Percentiles rank a stretch among this genome's conserved stretches.
Conservation (phyloP, 2,888 invertebrate species). For the Copidosoma aretas region DNA sequence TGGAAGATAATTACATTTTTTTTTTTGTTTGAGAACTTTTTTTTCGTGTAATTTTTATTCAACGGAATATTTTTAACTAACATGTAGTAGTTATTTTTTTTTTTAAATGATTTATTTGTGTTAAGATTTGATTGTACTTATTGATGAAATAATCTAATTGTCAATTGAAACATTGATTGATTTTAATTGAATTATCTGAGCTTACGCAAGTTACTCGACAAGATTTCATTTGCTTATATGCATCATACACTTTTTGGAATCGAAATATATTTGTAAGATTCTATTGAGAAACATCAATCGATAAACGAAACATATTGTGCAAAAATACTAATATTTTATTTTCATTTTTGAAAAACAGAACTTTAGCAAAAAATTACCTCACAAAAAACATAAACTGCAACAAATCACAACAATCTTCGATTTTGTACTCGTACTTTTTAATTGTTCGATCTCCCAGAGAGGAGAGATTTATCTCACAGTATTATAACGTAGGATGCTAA, state of each 20-base stretch:
- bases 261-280: not conserved
- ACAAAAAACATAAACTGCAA: not conserved
- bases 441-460: slow-evolving; percentile 13
- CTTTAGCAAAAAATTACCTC: too few relatives aligned
- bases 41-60: slow-evolving; percentile 3
- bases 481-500: slow-evolving; percentile 40
- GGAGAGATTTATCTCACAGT: slow-evolving; percentile 32
- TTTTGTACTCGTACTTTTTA: slow-evolving; percentile 8
- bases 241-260: not conserved
- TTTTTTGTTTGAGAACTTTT: slow-evolving; percentile 7
- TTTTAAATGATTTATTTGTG: not conserved
- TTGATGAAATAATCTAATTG: not conserved
- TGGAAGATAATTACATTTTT: slow-evolving; percentile 2
- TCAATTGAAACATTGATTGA: not conserved
- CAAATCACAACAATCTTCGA: slow-evolving; percentile 12
- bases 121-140: not conserved
- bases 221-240: not conserved
- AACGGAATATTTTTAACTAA: not conserved
- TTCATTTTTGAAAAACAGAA: not conserved
- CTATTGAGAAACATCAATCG: not conserved
- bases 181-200: too few relatives aligned
- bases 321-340: not conserved
- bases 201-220: not conserved
- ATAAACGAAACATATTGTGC: not conserved
- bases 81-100: not conserved